Percentiles rank a stretch among this genome's conserved stretches.
Evolutionary conservation across 2,113 vertebrate genomes (phyloP).

Genomic region (Cryptoleucopteryx plumbea): DNA sequence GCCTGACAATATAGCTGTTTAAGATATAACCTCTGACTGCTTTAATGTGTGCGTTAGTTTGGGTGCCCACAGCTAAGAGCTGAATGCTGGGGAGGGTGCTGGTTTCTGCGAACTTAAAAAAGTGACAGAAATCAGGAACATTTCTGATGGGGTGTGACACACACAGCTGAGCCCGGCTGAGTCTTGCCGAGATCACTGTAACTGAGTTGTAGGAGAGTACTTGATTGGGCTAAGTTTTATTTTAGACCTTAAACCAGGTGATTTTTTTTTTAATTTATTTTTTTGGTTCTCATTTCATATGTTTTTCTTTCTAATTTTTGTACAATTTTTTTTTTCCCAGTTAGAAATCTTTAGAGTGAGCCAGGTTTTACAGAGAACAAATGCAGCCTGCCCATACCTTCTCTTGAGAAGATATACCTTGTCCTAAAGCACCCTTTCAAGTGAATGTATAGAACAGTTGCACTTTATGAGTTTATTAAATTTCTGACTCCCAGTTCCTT

Average conservation of each 20-base stretch:
- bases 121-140: background rate
- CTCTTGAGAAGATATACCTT: background rate
- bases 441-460: background rate
- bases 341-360: background rate
- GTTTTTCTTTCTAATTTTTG: background rate
- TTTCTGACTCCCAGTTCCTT: background rate
- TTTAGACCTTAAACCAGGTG: background rate
- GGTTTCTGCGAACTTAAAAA: background rate
- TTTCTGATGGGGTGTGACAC: background rate
- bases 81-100: background rate
- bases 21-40: background rate
- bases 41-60: accelerated
- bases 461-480: background rate
- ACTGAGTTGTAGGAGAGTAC: background rate
- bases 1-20: background rate
- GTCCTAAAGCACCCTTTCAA: background rate
- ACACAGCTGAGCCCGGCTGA: background rate
- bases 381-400: background rate
- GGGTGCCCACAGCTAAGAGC: background rate
- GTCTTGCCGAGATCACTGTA: background rate
- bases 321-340: accelerated
- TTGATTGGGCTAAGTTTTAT: background rate
- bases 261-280: background rate
- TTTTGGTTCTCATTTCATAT: background rate
- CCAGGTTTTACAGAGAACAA: background rate